Conservation (phyloP, 2,113 vertebrate genomes). For the human region DNA sequence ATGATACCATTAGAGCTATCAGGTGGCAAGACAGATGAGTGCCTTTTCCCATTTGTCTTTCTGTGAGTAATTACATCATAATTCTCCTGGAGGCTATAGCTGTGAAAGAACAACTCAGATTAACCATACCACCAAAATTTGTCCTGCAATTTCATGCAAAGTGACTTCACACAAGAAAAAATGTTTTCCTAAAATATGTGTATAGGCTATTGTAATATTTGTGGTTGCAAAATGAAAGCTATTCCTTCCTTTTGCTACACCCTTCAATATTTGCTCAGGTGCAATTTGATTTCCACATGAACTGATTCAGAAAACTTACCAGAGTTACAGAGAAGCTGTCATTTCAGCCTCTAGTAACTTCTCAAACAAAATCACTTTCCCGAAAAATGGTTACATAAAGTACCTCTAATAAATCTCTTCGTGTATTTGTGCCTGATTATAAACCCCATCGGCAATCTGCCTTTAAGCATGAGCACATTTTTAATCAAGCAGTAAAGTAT, state of each 20-base stretch:
- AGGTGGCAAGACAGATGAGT: neutral
- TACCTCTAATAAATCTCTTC: conserved; percentile 63
- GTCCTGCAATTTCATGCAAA: conserved; percentile 79
- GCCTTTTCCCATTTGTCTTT: neutral
- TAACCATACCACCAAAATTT: conserved; percentile 57
- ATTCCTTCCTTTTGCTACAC: conserved; percentile 66
- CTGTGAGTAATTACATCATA: conserved; percentile 33
- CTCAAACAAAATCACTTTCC: conserved; percentile 72
- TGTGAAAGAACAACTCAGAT: conserved; percentile 49
- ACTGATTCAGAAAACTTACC: conserved; percentile 71
- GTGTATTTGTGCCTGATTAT: conserved; percentile 68
- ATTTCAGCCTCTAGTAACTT: conserved; percentile 30
- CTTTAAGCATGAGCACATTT: conserved; percentile 84
- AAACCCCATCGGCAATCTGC: conserved; percentile 73
- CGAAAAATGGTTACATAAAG: conserved; percentile 57
- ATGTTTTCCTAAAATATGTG: conserved; percentile 76
- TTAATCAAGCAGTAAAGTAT: conserved; percentile 82
- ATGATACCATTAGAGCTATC: neutral
- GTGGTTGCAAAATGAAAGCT: conserved; percentile 74
- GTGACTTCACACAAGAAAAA: conserved; percentile 66
- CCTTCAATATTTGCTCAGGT: conserved; percentile 84
- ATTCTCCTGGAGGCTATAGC: conserved; percentile 18
- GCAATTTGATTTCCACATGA: conserved; percentile 78
- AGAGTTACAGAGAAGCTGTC: conserved; percentile 62
- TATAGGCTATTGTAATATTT: conserved; percentile 75